Evolutionary conservation across 2,797 vertebrate genomes (phyloP), one percentile per base, ranked within the genome.

Genomic region (Podarcis lilfordi): DNA sequence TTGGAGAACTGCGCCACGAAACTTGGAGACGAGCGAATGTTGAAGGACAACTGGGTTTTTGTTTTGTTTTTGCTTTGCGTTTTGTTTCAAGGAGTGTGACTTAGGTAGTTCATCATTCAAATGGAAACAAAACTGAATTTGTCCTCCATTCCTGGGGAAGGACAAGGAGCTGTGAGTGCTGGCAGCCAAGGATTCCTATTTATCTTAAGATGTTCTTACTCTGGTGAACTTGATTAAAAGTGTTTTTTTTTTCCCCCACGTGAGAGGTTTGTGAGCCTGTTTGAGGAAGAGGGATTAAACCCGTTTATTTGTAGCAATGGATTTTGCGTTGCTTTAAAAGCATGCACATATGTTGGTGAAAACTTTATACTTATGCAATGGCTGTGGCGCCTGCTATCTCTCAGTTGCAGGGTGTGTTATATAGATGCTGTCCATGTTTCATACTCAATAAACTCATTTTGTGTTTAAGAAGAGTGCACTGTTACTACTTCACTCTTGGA

Each of bases 191-290:
- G 72, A 15, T 82, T 15, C 11, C 71, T 55, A 32, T 69, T 88
- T 88, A 68, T 77, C 37, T 77, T 77, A 83, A 88, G 64, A 88
- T 66, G 8, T 84, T 9, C 66, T 88, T 79, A 45, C 35, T 84
- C 82, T 72, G 64, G 10, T 88, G 68, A 43, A 8, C 82, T 71
- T 69, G 81, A 72, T 71, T 43, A 37, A 78, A 64, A 43, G 59
- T 32, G 2, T 1, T 13, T 19, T 61, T 37, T 27, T 59, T n/a
- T n/a, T n/a, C n/a, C n/a, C n/a, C n/a, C 23, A 71, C 72, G 32
- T 59, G 77, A 59, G 21, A 71, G 40, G 66, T 71, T 79, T 71
- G 23, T 23, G 64, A 23, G 32, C 40, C 23, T 79, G 64, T 17
- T 25, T 50, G 45, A 78, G 45, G 25, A 80, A 32, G 32, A 71